These are phyloP conservation scores for Notoglanidium macrostoma DNA, from an alignment of 2,797 vertebrate genomes.

Conservation along the genomic window DNA sequence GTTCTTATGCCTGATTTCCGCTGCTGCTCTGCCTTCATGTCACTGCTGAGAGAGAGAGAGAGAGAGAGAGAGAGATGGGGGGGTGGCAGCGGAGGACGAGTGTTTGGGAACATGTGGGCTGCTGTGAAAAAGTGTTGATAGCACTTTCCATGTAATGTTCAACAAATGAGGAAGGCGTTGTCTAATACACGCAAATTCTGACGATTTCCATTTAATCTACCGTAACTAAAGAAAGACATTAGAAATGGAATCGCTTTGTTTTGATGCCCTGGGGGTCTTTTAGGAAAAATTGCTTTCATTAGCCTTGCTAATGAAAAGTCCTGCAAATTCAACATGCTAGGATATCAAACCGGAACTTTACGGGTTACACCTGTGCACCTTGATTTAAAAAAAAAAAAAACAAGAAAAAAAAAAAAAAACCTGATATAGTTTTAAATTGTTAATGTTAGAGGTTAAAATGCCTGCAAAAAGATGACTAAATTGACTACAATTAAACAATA, in stretches of 20 bases:
- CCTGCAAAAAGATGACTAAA: background rate
- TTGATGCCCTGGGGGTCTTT: background rate
- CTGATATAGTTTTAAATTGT: background rate
- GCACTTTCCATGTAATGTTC: slow-evolving; percentile 46
- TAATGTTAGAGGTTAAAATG: background rate
- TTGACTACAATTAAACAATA: background rate
- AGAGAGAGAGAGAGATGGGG: slow-evolving; percentile 1
- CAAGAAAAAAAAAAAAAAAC: background rate
- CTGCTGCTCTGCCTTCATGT: slow-evolving; percentile 42
- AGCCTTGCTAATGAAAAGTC: background rate
- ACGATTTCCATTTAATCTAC: background rate
- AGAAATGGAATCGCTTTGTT: background rate
- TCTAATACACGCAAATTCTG: background rate
- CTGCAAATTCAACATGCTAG: background rate
- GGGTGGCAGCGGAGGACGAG: slow-evolving; percentile 49
- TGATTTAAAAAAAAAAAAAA: background rate
- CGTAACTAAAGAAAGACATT: background rate
- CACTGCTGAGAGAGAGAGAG: slow-evolving; percentile 21
- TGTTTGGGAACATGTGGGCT: slow-evolving; percentile 52
- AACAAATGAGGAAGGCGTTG: background rate
- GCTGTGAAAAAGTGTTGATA: slow-evolving; percentile 28
- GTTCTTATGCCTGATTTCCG: slow-evolving; percentile 60
- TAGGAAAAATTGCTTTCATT: background rate
- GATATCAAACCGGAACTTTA: background rate
- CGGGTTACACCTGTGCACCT: background rate